Percentiles rank a stretch among this genome's conserved stretches.
Evolutionary conservation across 2,113 vertebrate genomes (phyloP).

Genomic region (Archocentrus centrarchus): DNA sequence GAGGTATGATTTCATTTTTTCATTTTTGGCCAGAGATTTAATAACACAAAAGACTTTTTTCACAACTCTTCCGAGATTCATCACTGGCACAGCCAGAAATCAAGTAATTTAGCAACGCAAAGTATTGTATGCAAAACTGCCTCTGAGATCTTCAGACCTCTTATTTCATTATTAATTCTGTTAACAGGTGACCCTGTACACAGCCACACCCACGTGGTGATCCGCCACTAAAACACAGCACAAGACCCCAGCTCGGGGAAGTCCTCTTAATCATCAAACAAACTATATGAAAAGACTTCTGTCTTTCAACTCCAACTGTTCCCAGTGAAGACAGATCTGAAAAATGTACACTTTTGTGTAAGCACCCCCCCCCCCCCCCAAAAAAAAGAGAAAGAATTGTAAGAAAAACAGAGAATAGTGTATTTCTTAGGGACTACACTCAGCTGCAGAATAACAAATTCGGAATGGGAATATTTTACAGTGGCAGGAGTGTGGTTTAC

Average conservation of each 20-base stretch:
- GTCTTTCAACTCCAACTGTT: neutral
- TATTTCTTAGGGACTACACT: conserved; percentile 6
- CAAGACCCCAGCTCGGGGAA: neutral
- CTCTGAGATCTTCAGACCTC: neutral
- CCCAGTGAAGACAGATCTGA: neutral
- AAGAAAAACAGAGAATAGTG: neutral
- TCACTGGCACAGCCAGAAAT: neutral
- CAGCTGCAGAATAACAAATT: neutral
- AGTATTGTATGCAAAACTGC: neutral
- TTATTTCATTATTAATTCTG: neutral
- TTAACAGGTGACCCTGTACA: neutral
- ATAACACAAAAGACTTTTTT: neutral
- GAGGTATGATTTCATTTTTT: neutral
- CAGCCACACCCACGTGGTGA: too few species aligned
- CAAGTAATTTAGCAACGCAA: neutral
- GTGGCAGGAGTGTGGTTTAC: neutral
- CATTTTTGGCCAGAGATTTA: neutral
- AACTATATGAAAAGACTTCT: neutral
- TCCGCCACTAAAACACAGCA: neutral
- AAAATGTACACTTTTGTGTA: too few species aligned
- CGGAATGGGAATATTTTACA: neutral
- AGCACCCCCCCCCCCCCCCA: too few species aligned
- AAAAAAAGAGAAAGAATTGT: neutral
- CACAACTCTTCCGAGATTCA: neutral
- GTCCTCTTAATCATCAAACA: neutral